Percentiles rank a stretch among this genome's conserved stretches.
phyloP scores from a whole-genome alignment of 2,888 invertebrate genomes.

The Drosophila mulleri region DNA sequence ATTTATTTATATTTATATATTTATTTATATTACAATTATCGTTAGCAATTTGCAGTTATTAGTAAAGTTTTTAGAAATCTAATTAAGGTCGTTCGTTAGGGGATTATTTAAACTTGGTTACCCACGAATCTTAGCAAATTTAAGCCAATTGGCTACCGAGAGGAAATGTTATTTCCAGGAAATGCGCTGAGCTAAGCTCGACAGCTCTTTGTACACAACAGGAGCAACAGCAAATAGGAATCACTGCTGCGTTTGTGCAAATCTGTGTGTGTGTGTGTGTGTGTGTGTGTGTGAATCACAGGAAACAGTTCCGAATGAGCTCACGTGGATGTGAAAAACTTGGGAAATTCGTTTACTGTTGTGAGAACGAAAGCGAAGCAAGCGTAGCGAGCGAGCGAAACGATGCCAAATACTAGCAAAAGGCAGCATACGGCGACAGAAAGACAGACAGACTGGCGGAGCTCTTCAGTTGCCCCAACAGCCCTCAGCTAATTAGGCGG shows the following conservation, averaged over 20 bases:
- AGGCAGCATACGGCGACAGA: neutral
- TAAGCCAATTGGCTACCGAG: slow-evolving; percentile 20
- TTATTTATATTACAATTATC: too few relatives aligned
- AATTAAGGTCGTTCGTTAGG: neutral
- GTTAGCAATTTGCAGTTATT: too few relatives aligned
- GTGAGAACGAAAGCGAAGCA: slow-evolving; percentile 60
- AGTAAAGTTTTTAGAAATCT: neutral
- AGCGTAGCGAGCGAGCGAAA: slow-evolving; percentile 35
- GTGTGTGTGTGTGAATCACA: slow-evolving; percentile 31
- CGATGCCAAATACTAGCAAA: slow-evolving; percentile 13
- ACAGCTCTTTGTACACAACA: slow-evolving; percentile 27
- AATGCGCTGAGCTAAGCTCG: slow-evolving; percentile 48
- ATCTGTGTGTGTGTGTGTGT: slow-evolving; percentile 2
- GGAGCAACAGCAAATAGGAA: slow-evolving; percentile 31
- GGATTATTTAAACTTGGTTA: neutral
- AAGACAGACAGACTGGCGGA: neutral
- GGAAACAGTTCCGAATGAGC: slow-evolving; percentile 52
- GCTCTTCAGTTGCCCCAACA: slow-evolving; percentile 12
- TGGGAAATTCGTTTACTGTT: slow-evolving; percentile 44
- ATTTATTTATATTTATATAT: too few relatives aligned
- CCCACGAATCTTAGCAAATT: slow-evolving; percentile 10
- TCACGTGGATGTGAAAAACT: slow-evolving; percentile 47
- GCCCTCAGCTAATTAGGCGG: slow-evolving; percentile 68
- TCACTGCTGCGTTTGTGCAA: neutral
- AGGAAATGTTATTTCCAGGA: slow-evolving; percentile 75